Evolutionary conservation across 1,140 invertebrate species (phyloP).

Genomic region (Leptinotarsa undecemlineata): DNA sequence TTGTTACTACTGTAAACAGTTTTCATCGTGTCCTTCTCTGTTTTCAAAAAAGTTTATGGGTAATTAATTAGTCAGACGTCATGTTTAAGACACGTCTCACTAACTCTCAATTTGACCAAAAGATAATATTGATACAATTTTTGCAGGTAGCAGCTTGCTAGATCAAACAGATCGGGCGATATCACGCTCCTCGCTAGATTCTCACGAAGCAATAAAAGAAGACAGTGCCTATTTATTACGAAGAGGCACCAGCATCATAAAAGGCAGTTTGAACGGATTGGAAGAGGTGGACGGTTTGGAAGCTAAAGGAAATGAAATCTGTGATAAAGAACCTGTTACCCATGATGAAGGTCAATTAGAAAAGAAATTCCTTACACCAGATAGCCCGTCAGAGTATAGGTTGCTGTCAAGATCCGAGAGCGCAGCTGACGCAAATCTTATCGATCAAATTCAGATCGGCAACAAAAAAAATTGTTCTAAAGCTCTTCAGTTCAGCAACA

Average conservation of each 20-base stretch:
- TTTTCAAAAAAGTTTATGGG: background rate
- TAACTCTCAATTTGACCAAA: background rate
- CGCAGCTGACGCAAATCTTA: slow-evolving; percentile 74
- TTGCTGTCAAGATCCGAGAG: slow-evolving; percentile 63
- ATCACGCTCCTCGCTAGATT: slow-evolving; percentile 59
- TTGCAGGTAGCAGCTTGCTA: slow-evolving; percentile 53
- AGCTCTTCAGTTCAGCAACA: slow-evolving; percentile 53
- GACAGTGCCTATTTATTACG: slow-evolving; percentile 63
- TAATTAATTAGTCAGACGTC: background rate
- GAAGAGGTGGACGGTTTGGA: slow-evolving; percentile 30
- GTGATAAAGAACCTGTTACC: slow-evolving; percentile 12
- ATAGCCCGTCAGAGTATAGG: slow-evolving; percentile 60
- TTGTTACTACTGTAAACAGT: no score
- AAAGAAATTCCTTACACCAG: slow-evolving; percentile 54
- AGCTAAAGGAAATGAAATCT: slow-evolving; percentile 19
- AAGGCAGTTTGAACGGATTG: slow-evolving; percentile 51
- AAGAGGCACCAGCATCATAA: slow-evolving; percentile 66
- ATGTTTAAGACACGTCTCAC: no score
- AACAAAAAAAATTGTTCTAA: slow-evolving; percentile 51
- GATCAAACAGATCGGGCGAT: slow-evolving; percentile 58
- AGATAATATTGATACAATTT: background rate
- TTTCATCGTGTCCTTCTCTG: no score
- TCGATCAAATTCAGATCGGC: slow-evolving; percentile 68
- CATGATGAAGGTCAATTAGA: slow-evolving; percentile 33
- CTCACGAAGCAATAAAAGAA: slow-evolving; percentile 55